phyloP scores from a whole-genome alignment of 2,797 vertebrate species.

The Siniperca undulata region DNA sequence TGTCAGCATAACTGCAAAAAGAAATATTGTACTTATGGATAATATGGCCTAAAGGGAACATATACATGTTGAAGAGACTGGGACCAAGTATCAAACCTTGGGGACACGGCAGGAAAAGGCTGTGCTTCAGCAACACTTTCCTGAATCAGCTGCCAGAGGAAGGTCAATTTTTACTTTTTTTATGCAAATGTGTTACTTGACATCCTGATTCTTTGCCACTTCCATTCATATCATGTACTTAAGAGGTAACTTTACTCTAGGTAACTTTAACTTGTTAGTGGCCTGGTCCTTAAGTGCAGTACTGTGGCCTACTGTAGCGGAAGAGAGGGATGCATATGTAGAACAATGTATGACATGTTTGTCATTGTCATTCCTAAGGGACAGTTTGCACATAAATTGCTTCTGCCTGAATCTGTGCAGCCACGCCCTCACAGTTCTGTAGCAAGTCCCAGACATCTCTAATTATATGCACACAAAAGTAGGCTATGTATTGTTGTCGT shows the following conservation, averaged over 20 bases:
- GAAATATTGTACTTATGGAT: constrained; percentile 25
- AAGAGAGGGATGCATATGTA: constrained; percentile 27
- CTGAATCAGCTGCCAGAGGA: constrained; percentile 35
- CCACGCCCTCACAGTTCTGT: constrained; percentile 45
- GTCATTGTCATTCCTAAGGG: constrained; percentile 54
- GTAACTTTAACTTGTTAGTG: constrained; percentile 3
- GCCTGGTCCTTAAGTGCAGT: neutral
- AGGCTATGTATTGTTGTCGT: constrained; percentile 80
- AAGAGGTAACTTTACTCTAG: too few species aligned
- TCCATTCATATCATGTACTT: constrained; percentile 6
- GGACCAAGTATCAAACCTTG: constrained; percentile 21
- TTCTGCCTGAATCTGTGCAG: constrained; percentile 34
- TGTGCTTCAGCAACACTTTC: constrained; percentile 21
- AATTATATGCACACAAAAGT: constrained; percentile 76
- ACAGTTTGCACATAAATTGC: constrained; percentile 54
- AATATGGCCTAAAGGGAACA: constrained; percentile 24
- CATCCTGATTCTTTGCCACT: constrained; percentile 1
- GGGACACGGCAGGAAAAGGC: constrained; percentile 11
- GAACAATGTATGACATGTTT: constrained; percentile 62
- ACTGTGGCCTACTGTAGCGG: neutral
- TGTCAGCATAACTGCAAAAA: constrained; percentile 38
- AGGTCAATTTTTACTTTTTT: constrained; percentile 41
- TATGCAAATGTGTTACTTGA: constrained; percentile 20
- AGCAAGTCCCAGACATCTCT: constrained; percentile 62
- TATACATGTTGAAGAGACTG: constrained; percentile 26